Evolutionary conservation across 1,140 invertebrate genomes (phyloP), one percentile per base, ranked within the genome.

Genomic region (Carposina sasakii): DNA sequence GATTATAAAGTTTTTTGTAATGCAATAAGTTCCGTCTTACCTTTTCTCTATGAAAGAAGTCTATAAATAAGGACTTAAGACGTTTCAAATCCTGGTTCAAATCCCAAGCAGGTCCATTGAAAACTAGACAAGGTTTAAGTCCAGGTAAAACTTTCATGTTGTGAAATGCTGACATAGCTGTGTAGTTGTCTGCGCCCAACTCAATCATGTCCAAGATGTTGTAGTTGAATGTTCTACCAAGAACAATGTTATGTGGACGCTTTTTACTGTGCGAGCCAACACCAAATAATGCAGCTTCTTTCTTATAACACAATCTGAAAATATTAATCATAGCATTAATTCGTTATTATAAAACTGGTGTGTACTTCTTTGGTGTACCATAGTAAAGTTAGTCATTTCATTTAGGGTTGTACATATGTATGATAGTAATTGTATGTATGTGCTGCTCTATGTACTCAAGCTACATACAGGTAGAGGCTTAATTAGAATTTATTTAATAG

Each of bases 131-230:
- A 2, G 98, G 98, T 84, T 99, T 99, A 0, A 90, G 90, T 9
- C 95, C 96, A 20, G 89, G 73, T 1, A 91, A 65, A 19, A 96
- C 90, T 85, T 97, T 97, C 19, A 90, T 88, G 42, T 88, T 89
- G 69, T 93, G 91, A 61, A 98, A 96, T 23, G 95, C 92, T 34
- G 88, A 78, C 67, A 98, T 86, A 8, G 90, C 85, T 81, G 91
- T 91, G 69, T 91, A 98, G 34, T 93, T 90, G 53, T 95, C 92
- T 13, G 99, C 88, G 16, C 95, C 95, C 52, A 99, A 88, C 87
- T 99, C 98, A 61, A 97, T 90, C 96, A 99, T 98, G 72, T 99
- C 98, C 30, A 99, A 84, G 20, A 99, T 76, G 37, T 93, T 91
- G 65, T 93, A 88, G 82, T 99, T 94, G 85, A 92, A 99, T 60